Evolutionary conservation across 2,113 vertebrate species (phyloP).

Genomic region (Heterotilapia buettikoferi): DNA sequence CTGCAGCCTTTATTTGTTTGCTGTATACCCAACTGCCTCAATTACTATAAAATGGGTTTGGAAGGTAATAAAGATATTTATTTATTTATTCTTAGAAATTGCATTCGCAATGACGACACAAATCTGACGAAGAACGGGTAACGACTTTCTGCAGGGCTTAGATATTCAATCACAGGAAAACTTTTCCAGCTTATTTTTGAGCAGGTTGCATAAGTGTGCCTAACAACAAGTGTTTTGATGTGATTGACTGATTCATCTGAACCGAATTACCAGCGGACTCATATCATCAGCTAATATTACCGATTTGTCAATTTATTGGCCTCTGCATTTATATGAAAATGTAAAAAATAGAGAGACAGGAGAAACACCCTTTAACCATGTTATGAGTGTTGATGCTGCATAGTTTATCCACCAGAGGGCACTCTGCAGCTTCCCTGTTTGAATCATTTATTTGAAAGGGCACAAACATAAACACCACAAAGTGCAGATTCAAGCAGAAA

Average conservation of each 20-base stretch:
- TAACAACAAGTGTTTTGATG: neutral
- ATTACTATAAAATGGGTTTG: neutral
- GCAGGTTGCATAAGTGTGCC: neutral
- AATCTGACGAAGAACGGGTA: neutral
- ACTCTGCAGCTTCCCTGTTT: neutral
- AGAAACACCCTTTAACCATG: neutral
- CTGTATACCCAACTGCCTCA: neutral
- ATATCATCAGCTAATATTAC: neutral
- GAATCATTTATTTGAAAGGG: neutral
- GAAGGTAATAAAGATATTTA: neutral
- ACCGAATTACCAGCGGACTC: neutral
- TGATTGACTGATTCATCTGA: neutral
- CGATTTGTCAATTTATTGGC: neutral
- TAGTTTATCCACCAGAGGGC: neutral
- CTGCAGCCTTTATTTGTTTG: neutral
- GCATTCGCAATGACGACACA: neutral
- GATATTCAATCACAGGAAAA: neutral
- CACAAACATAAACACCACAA: neutral
- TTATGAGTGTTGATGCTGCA: neutral
- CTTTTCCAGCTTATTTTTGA: neutral
- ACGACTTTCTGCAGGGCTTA: neutral
- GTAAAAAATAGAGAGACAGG: neutral
- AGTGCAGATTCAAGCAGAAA: neutral
- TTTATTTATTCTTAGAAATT: neutral
- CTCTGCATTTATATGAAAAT: neutral